Evolutionary conservation across 2,113 vertebrate genomes (phyloP).

Genomic region (Fukomys damarensis): DNA sequence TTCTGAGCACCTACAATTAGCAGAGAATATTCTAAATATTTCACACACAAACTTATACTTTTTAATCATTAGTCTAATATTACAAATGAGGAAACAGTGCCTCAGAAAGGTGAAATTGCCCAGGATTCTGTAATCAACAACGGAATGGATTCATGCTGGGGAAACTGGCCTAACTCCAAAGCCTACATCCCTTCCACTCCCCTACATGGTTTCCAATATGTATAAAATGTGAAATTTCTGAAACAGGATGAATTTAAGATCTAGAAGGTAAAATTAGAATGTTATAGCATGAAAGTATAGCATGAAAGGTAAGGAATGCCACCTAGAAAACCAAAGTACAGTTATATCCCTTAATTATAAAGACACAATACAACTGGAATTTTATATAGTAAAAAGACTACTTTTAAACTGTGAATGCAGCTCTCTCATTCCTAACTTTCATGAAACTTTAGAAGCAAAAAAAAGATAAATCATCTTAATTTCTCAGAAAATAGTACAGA

Average conservation of each 20-base stretch:
- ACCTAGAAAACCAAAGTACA: slow-evolving; percentile 45
- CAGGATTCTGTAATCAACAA: background rate
- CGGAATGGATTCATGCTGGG: background rate
- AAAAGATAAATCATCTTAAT: background rate
- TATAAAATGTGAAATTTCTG: background rate
- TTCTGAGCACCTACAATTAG: background rate
- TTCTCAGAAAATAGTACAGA: slow-evolving; percentile 7
- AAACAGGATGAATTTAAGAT: background rate
- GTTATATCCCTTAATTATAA: background rate
- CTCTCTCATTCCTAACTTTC: background rate
- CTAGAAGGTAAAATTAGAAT: background rate
- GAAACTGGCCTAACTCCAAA: background rate
- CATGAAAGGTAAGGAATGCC: slow-evolving; percentile 11
- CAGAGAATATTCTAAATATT: slow-evolving; percentile 26
- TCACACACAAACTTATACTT: background rate
- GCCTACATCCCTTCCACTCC: background rate
- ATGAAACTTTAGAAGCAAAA: slow-evolving; percentile 18
- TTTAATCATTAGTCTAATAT: slow-evolving; percentile 2
- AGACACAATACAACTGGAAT: background rate
- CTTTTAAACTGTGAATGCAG: slow-evolving; percentile 21
- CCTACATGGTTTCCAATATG: background rate
- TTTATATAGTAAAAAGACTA: background rate
- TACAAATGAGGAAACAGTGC: background rate
- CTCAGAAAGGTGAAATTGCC: background rate
- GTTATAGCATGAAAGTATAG: background rate